phyloP scores from a whole-genome alignment of 2,797 vertebrate genomes.

The Anguilla pacifica region DNA sequence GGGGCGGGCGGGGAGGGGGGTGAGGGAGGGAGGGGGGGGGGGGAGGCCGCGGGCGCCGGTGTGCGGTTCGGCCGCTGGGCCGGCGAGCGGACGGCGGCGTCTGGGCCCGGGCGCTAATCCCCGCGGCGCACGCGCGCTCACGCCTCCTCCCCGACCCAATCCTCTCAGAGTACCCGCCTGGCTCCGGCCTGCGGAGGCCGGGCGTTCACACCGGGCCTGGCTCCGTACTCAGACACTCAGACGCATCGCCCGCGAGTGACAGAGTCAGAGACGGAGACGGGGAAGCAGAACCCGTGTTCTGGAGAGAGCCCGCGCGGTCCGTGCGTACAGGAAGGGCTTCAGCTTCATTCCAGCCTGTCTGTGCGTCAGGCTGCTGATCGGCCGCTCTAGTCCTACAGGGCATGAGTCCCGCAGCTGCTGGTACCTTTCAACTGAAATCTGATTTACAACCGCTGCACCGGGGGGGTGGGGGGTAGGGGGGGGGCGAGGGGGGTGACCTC shows the following conservation, averaged over 20 bases:
- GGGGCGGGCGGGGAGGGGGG: neutral
- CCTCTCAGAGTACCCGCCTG: constrained; percentile 37
- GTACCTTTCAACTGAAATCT: neutral
- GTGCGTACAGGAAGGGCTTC: neutral
- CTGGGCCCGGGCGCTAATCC: neutral
- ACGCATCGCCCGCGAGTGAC: neutral
- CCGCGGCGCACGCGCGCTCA: neutral
- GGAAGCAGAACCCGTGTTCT: neutral
- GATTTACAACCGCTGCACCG: neutral
- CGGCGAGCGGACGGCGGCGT: neutral
- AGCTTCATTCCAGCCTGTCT: neutral
- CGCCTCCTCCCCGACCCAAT: constrained; percentile 20
- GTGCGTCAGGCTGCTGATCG: neutral
- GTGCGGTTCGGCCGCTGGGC: neutral
- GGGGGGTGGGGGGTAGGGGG: neutral
- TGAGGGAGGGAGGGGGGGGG: too few relatives aligned
- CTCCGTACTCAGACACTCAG: neutral
- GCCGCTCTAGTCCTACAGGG: neutral
- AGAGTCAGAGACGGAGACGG: neutral
- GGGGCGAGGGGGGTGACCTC: neutral
- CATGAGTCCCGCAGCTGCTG: neutral
- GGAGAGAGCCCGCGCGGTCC: neutral
- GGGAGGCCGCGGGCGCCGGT: neutral
- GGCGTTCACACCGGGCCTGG: neutral
- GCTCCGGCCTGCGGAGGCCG: constrained; percentile 25